Conservation (phyloP, 1,140 invertebrate species). For the Halictus rubicundus region DNA sequence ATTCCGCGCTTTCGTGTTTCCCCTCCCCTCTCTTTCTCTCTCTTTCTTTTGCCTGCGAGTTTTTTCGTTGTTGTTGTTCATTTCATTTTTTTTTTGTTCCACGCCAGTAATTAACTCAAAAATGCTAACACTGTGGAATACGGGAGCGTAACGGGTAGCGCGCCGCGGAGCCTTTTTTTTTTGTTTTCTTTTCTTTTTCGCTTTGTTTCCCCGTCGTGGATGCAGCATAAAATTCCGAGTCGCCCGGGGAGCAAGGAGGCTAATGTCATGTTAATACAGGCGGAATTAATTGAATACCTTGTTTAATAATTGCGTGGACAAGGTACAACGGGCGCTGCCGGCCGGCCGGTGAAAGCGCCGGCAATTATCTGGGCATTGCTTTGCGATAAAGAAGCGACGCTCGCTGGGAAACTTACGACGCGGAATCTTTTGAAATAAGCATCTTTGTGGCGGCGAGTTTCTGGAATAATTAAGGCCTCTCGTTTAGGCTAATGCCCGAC, state of each 20-base stretch:
- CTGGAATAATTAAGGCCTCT: neutral
- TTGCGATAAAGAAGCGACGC: too few relatives aligned
- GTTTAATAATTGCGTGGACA: neutral
- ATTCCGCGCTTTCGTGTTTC: neutral
- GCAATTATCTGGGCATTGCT: neutral
- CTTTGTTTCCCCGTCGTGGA: neutral
- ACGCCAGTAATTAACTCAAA: slow-evolving; percentile 43
- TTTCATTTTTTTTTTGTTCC: neutral
- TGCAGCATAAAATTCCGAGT: slow-evolving; percentile 15
- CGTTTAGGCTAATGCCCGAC: too few relatives aligned
- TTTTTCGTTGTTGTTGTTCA: neutral
- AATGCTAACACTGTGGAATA: slow-evolving; percentile 38
- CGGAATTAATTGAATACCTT: slow-evolving; percentile 19
- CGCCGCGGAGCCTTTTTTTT: neutral
- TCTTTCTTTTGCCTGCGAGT: neutral
- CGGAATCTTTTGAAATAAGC: neutral
- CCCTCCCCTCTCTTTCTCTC: neutral
- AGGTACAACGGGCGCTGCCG: neutral
- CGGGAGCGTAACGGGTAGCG: neutral
- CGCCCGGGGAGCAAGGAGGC: neutral
- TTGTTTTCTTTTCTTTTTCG: neutral
- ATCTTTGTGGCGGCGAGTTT: neutral
- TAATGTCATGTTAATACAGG: slow-evolving; percentile 25
- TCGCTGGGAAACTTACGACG: neutral
- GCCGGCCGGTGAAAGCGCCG: too few relatives aligned